phyloP scores from a whole-genome alignment of 2,113 vertebrate genomes.

The Marmota flaviventris region DNA sequence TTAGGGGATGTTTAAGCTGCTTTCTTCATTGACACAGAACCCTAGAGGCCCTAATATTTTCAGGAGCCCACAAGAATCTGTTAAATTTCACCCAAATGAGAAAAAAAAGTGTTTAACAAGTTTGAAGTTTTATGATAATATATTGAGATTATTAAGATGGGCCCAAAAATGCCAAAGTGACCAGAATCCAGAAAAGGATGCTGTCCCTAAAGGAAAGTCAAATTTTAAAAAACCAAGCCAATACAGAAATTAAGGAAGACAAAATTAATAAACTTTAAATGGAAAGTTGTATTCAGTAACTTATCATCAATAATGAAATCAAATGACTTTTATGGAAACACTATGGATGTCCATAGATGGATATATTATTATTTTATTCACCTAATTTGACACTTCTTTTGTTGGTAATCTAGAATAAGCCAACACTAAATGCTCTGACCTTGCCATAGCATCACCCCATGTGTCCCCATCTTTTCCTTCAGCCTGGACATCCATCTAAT shows the following conservation, averaged over 20 bases:
- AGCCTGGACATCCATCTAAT: neutral
- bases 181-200: neutral
- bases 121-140: neutral
- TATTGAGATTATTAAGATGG: neutral
- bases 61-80: neutral
- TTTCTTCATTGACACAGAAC: neutral
- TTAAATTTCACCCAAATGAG: neutral
- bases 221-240: neutral
- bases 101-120: neutral
- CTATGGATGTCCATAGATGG: neutral
- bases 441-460: accelerated
- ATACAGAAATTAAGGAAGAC: neutral
- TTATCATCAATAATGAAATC: neutral
- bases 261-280: neutral
- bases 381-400: neutral
- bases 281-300: neutral
- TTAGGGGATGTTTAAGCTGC: accelerated
- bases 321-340: neutral
- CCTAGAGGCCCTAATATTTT: accelerated
- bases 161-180: neutral
- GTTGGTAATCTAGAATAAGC: neutral
- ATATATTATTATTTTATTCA: neutral
- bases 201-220: neutral
- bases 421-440: neutral
- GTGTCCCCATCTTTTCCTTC: neutral